Base-by-base conservation (phyloP, 2,113 vertebrate species). In the Dermatemys mawii region DNA sequence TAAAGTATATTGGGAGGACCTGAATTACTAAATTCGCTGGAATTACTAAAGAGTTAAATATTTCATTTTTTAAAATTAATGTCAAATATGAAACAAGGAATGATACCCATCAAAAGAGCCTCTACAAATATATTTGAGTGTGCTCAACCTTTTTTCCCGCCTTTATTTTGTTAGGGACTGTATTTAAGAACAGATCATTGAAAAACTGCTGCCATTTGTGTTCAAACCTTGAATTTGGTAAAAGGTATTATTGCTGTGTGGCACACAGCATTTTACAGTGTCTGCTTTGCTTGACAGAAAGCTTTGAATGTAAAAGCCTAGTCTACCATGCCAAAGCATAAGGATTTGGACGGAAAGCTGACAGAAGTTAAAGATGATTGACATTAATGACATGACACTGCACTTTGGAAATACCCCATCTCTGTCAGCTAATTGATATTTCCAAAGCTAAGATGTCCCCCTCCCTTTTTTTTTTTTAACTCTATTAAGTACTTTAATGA, bases 1-100 rank as follows among this genome's bases (percentile, higher is more conserved):
- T 95, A 96, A 98, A 98, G 98, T 87, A 90, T 92, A 96, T 91
- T 85, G 96, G 84, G 80, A 63, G 51, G 90, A 95, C 87, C 49
- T 2, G 38, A 95, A 41, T 87, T n/a, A n/a, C n/a, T n/a, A n/a
- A n/a, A n/a, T n/a, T n/a, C 86, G 87, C 90, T 89, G 88, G 60
- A 89, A 63, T 0, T 67, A 88, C 0, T 19, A 84, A 51, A 88
- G 82, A 85, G 93, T 54, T n/a, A 91, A 0, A 78, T 54, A 27
- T 0, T 27, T 17, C 85, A 3, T 48, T 14, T 46, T 41, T 89
- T 87, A 81, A 83, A 44, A 49, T 50, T 95, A 82, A 50, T 51
- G 57, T 83, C 38, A 76, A 13, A 76, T 44, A 46, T 21, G 44
- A n/a, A 48, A 73, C 4, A 26, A 46, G 11, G 44, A 27, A 63